Evolutionary conservation across 2,113 vertebrate species (phyloP).

Genomic region (Myotis davidii): DNA sequence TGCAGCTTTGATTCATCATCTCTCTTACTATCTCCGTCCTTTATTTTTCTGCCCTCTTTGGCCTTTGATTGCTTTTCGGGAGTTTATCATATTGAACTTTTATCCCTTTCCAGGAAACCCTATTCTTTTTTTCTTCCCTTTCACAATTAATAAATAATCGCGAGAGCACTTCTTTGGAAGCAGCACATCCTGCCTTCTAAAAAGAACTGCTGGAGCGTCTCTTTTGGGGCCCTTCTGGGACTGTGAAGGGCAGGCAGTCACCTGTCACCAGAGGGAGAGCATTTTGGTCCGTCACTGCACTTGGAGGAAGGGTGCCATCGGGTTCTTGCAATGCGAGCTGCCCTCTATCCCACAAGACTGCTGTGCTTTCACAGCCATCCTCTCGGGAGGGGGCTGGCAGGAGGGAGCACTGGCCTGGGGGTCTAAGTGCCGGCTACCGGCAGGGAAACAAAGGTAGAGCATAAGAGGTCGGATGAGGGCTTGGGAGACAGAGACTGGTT

Average conservation of each 20-base stretch:
- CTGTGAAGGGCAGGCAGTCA: not conserved
- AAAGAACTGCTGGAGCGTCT: not conserved
- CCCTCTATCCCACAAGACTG: not conserved
- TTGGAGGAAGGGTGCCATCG: not conserved
- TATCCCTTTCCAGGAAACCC: constrained; percentile 79
- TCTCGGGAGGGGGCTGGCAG: not conserved
- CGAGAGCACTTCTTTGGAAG: constrained; percentile 64
- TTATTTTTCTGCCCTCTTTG: constrained; percentile 70
- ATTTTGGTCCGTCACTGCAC: fast-evolving
- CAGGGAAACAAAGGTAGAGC: not conserved
- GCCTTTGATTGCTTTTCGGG: constrained; percentile 74
- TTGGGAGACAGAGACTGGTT: not conserved
- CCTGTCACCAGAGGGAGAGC: not conserved
- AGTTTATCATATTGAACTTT: constrained; percentile 80
- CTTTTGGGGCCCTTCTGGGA: not conserved
- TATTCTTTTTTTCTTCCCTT: constrained; percentile 70
- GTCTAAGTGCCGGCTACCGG: not conserved
- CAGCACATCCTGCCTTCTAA: constrained; percentile 55
- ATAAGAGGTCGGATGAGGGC: not conserved
- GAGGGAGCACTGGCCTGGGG: not conserved
- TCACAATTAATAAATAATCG: constrained; percentile 77
- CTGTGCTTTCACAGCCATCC: not conserved
- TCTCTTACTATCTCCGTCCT: constrained; percentile 54
- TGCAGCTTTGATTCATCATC: constrained; percentile 57
- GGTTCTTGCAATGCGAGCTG: not conserved